A percentile compares a stretch with the other conserved stretches of the same genome.
These are phyloP conservation scores for Drosophila gaucha DNA, from an alignment of 2,888 invertebrate genomes.

Conservation along the genomic window DNA sequence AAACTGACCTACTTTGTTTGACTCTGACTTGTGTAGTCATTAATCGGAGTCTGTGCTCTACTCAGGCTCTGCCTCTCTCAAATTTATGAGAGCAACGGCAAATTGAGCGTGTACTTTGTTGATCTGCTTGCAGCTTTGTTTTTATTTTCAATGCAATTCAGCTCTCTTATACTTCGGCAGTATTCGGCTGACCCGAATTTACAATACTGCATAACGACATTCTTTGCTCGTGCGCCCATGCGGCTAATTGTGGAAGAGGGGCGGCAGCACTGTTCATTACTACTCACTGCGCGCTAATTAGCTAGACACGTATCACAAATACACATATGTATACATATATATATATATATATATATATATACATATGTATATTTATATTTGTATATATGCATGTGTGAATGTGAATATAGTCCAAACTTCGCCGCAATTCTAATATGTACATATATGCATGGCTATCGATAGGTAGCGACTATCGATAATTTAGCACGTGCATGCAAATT, in stretches of 20 bases:
- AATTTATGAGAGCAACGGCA: constrained; percentile 10
- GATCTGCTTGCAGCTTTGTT: constrained; percentile 23
- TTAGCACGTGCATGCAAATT: constrained; percentile 16
- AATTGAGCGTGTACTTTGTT: constrained; percentile 5
- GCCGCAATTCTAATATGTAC: background rate
- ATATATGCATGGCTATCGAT: constrained; percentile 20
- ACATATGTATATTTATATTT: too few relatives aligned
- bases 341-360: background rate
- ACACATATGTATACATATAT: background rate
- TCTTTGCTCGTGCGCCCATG: constrained; percentile 26
- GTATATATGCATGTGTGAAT: background rate
- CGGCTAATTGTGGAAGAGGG: constrained; percentile 2
- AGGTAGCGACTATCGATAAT: constrained; percentile 29
- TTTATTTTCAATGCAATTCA: constrained; percentile 28
- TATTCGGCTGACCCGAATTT: constrained; percentile 13
- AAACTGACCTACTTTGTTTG: constrained; percentile 70
- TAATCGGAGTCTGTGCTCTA: constrained; percentile 39
- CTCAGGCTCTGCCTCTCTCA: background rate
- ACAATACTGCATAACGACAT: constrained; percentile 21
- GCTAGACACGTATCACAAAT: constrained; percentile 47
- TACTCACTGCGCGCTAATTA: constrained; percentile 49
- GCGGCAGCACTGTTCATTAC: constrained; percentile 18
- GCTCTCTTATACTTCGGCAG: constrained; percentile 8
- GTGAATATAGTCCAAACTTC: constrained; percentile 17
- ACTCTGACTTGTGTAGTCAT: constrained; percentile 39